These are phyloP conservation scores for Phodopus roborovskii DNA, from an alignment of 2,113 vertebrate species.

Conservation along the genomic window DNA sequence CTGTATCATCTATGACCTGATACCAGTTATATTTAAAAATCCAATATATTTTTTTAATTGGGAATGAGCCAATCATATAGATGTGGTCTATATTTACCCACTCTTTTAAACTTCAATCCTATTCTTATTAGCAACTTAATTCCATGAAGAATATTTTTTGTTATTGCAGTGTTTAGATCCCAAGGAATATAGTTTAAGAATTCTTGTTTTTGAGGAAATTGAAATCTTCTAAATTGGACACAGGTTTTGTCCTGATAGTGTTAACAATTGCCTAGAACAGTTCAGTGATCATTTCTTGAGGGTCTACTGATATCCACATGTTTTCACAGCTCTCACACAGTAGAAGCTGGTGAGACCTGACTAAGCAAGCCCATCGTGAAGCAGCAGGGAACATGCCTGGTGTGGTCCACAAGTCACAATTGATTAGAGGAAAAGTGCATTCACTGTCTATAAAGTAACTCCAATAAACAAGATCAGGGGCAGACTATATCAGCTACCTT, in stretches of 20 bases:
- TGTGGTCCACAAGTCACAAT: background rate
- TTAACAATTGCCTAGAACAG: background rate
- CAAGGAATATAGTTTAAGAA: constrained; percentile 12
- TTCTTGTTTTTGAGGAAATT: background rate
- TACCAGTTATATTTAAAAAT: background rate
- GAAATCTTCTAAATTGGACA: background rate
- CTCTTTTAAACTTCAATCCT: background rate
- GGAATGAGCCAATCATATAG: background rate
- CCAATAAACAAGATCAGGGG: background rate
- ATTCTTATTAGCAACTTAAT: background rate
- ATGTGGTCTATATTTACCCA: background rate
- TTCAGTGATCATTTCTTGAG: background rate
- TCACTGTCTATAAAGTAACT: background rate
- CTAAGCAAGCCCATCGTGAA: background rate
- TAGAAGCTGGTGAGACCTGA: background rate
- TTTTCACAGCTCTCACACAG: background rate
- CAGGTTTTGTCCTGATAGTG: background rate
- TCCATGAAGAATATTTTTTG: background rate
- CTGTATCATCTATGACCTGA: background rate
- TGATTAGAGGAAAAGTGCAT: too few species aligned
- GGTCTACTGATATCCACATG: background rate
- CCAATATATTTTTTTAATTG: background rate
- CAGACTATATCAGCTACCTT: background rate
- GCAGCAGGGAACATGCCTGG: too few species aligned
- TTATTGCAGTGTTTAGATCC: background rate